phyloP scores from a whole-genome alignment of 1,140 invertebrate genomes.

The Drosophila erecta region DNA sequence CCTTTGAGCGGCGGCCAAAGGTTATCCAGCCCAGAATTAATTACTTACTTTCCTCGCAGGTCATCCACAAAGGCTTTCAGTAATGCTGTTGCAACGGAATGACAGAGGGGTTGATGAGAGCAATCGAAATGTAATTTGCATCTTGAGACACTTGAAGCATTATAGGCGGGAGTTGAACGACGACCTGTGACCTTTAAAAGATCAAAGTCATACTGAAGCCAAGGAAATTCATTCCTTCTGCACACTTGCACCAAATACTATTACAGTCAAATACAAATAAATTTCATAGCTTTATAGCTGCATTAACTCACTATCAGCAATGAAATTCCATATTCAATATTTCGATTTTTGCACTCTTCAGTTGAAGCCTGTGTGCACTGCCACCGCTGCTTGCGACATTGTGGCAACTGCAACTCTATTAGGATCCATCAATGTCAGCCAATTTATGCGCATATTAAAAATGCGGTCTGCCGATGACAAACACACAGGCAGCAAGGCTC shows the following conservation, averaged over 20 bases:
- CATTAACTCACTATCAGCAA: neutral
- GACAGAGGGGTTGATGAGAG: slow-evolving; percentile 1
- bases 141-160: slow-evolving; percentile 8
- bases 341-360: neutral
- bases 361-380: neutral
- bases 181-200: slow-evolving; percentile 2
- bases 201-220: too few relatives aligned
- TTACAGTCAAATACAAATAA: neutral
- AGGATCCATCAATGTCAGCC: slow-evolving; percentile 80
- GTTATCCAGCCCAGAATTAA: slow-evolving; percentile 36
- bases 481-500: slow-evolving; percentile 40
- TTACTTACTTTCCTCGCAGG: slow-evolving; percentile 31
- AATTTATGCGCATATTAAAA: slow-evolving; percentile 83
- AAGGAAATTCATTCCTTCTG: too few relatives aligned
- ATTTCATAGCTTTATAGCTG: neutral
- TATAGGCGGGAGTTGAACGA: neutral
- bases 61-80: slow-evolving; percentile 26
- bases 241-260: too few relatives aligned
- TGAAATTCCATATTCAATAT: neutral
- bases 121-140: slow-evolving; percentile 34
- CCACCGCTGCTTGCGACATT: slow-evolving; percentile 32
- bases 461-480: slow-evolving; percentile 78
- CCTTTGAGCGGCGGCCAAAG: slow-evolving; percentile 9
- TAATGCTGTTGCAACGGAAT: slow-evolving; percentile 8
- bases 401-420: slow-evolving; percentile 69